Evolutionary conservation across 1,140 invertebrate species (phyloP).

Genomic region (Nymphalis io): DNA sequence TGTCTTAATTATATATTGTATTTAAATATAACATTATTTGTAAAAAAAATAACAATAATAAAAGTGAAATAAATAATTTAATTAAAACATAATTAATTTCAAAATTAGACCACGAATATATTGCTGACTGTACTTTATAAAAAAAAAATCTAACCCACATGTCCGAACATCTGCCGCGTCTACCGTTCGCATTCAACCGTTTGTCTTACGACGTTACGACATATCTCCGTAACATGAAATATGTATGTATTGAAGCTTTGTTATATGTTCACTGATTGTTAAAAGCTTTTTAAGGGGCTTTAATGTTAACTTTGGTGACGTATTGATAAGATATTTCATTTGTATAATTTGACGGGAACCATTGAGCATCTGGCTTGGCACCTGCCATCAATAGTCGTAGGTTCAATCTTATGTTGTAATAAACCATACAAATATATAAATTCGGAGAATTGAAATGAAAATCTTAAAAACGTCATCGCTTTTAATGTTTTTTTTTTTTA

Average conservation of each 20-base stretch:
- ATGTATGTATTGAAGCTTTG: neutral
- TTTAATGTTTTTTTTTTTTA: too few species aligned
- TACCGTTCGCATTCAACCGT: constrained; percentile 23
- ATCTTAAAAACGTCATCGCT: too few species aligned
- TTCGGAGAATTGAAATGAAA: too few species aligned
- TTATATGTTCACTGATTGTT: constrained; percentile 13
- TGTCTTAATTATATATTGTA: too few species aligned
- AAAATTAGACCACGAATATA: neutral
- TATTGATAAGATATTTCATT: neutral
- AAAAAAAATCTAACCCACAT: constrained; percentile 26
- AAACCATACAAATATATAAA: too few species aligned
- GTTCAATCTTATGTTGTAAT: too few species aligned
- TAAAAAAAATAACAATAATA: too few species aligned
- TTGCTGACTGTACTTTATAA: constrained; percentile 7
- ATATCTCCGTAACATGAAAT: constrained; percentile 23
- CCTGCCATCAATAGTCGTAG: too few species aligned
- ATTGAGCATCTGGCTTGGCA: too few species aligned
- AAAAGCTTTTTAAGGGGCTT: constrained; percentile 20
- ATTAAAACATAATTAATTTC: neutral
- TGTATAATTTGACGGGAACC: too few species aligned
- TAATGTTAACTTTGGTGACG: neutral
- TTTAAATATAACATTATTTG: too few species aligned
- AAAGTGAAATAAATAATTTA: neutral
- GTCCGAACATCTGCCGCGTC: constrained; percentile 22
- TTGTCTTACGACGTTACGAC: constrained; percentile 3